phyloP scores from a whole-genome alignment of 2,797 vertebrate genomes.

The Sebastes flavidus region DNA sequence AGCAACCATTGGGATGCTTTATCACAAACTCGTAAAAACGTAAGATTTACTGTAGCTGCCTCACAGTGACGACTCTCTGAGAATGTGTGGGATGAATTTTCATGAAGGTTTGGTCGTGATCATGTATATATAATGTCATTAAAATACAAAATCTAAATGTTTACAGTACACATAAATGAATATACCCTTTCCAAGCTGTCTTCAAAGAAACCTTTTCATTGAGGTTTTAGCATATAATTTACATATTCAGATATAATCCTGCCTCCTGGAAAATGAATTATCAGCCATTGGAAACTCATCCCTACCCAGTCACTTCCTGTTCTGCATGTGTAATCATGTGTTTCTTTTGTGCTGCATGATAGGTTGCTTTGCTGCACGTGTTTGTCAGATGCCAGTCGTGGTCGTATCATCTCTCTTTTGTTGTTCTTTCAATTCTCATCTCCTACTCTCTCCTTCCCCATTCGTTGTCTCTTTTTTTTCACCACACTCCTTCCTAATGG shows the following conservation, averaged over 20 bases:
- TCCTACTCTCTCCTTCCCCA: neutral
- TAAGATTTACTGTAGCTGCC: constrained; percentile 59
- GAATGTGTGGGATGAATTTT: constrained; percentile 66
- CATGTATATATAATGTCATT: neutral
- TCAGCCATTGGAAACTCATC: constrained; percentile 66
- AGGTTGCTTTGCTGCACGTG: constrained; percentile 34
- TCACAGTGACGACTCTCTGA: constrained; percentile 34
- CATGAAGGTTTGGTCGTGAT: constrained; percentile 11
- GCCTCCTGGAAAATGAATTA: constrained; percentile 13
- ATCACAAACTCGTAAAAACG: constrained; percentile 62
- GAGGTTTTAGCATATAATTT: neutral
- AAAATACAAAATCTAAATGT: neutral
- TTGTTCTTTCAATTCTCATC: constrained; percentile 13
- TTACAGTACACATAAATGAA: neutral
- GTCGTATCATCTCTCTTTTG: constrained; percentile 7
- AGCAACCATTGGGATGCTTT: constrained; percentile 64
- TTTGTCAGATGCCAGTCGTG: constrained; percentile 21
- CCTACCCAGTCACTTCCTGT: constrained; percentile 25
- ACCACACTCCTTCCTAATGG: neutral
- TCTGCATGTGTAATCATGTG: constrained; percentile 58
- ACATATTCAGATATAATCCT: neutral
- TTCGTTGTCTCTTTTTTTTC: neutral
- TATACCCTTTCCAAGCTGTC: neutral
- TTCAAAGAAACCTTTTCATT: neutral
- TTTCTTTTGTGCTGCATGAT: constrained; percentile 49